Evolutionary conservation across 2,113 vertebrate genomes (phyloP).

Genomic region (Anguilla japonica): DNA sequence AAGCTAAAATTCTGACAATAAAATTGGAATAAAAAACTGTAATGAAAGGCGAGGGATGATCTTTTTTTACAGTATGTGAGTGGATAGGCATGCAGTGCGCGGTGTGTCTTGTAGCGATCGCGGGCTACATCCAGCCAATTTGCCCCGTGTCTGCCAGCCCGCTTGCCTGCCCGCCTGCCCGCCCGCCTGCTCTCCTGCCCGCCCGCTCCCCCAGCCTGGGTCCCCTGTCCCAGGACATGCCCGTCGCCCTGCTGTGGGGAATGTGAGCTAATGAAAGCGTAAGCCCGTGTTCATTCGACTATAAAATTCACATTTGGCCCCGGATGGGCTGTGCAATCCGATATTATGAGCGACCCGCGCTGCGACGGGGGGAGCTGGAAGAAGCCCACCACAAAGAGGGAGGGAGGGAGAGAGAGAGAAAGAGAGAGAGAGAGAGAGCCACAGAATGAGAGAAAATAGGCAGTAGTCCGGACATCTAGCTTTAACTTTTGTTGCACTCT

Average conservation of each 20-base stretch:
- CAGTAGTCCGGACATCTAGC: too few species aligned
- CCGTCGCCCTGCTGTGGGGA: conserved; percentile 48
- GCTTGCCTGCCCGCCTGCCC: too few species aligned
- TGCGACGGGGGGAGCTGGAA: neutral
- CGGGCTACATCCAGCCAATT: neutral
- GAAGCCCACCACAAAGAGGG: neutral
- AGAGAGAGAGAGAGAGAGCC: too few species aligned
- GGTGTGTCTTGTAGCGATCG: too few species aligned
- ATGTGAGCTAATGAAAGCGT: conserved; percentile 60
- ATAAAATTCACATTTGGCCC: conserved; percentile 55
- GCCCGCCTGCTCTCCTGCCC: neutral
- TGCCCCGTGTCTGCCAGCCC: neutral
- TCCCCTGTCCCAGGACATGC: conserved; percentile 45
- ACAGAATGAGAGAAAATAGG: too few species aligned
- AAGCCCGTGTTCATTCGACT: conserved; percentile 51
- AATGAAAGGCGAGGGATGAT: too few species aligned
- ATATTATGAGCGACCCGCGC: conserved; percentile 39
- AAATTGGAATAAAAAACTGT: too few species aligned
- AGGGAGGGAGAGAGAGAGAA: neutral
- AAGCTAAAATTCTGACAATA: neutral
- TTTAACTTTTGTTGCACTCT: neutral
- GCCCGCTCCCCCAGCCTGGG: conserved; percentile 50
- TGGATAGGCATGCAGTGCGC: neutral
- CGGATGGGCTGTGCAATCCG: conserved; percentile 49
- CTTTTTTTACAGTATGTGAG: neutral